Percentiles rank a stretch among this genome's conserved stretches.
Evolutionary conservation across 2,888 invertebrate species (phyloP).

Genomic region (Eilema caniola): DNA sequence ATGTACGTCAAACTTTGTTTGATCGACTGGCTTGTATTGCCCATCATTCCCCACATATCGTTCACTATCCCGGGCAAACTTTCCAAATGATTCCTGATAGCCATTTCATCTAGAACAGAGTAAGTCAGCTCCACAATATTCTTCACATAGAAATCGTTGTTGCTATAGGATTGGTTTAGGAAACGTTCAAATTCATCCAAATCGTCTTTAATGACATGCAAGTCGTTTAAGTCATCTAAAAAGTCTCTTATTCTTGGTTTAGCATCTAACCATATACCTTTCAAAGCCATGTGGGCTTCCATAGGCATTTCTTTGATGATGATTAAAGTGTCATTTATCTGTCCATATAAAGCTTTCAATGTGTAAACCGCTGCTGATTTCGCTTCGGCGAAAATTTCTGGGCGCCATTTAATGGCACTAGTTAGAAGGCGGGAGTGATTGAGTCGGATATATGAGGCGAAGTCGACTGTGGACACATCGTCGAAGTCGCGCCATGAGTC

Average conservation of each 20-base stretch:
- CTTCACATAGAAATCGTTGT: slow-evolving; percentile 94
- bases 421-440: slow-evolving; percentile 94
- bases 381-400: slow-evolving; percentile 88
- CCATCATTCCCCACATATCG: slow-evolving; percentile 95
- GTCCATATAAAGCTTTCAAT: slow-evolving; percentile 75
- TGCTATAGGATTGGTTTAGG: slow-evolving; percentile 92
- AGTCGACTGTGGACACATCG: slow-evolving; percentile 92
- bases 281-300: slow-evolving; percentile 89
- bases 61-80: slow-evolving; percentile 93
- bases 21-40: slow-evolving; percentile 93
- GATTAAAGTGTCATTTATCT: slow-evolving; percentile 78
- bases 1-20: slow-evolving; percentile 92
- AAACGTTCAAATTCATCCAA: slow-evolving; percentile 90
- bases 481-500: slow-evolving; percentile 94
- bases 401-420: slow-evolving; percentile 93
- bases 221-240: slow-evolving; percentile 90
- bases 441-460: slow-evolving; percentile 92
- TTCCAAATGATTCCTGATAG: slow-evolving; percentile 92
- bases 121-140: slow-evolving; percentile 91
- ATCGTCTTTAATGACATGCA: slow-evolving; percentile 91
- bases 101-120: slow-evolving; percentile 92
- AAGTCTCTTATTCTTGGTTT: slow-evolving; percentile 90
- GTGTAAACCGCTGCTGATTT: slow-evolving; percentile 69
- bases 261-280: slow-evolving; percentile 92
- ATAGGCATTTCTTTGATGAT: slow-evolving; percentile 86